Conservation (phyloP, 2,888 invertebrate species). For the Aleiodes testaceus region DNA sequence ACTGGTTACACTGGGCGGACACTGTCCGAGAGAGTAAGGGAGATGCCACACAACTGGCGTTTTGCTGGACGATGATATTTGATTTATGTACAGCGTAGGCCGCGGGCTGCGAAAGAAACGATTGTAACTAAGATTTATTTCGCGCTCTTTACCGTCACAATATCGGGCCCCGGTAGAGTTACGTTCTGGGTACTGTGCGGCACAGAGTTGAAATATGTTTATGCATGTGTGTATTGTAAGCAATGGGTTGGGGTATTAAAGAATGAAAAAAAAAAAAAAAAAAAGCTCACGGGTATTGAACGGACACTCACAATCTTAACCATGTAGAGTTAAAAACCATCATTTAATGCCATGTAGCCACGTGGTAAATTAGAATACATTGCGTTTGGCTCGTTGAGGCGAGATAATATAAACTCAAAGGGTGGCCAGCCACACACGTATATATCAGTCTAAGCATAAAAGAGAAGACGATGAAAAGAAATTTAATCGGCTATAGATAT, state of each 20-base stretch:
- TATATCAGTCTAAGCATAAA: constrained; percentile 23
- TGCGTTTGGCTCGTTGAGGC: constrained; percentile 52
- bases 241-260: constrained; percentile 32
- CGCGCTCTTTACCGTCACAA: constrained; percentile 69
- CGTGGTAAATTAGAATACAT: constrained; percentile 70
- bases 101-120: constrained; percentile 66
- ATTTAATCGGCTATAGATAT: constrained; percentile 14
- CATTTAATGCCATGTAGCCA: constrained; percentile 67
- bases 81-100: constrained; percentile 67
- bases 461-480: constrained; percentile 32
- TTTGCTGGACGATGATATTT: constrained; percentile 60
- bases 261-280: too few species aligned
- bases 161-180: constrained; percentile 62
- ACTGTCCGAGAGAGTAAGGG: too few species aligned
- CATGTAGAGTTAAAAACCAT: constrained; percentile 65
- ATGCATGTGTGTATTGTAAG: constrained; percentile 5
- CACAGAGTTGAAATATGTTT: constrained; percentile 35
- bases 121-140: constrained; percentile 70
- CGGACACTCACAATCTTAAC: constrained; percentile 45
- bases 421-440: constrained; percentile 33
- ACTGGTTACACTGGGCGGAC: neutral
- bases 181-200: constrained; percentile 50
- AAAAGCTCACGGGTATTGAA: constrained; percentile 37
- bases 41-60: constrained; percentile 1
- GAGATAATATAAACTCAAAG: constrained; percentile 37